A percentile compares a stretch with the other conserved stretches of the same genome.
Conservation (phyloP, 1,140 invertebrate species). For the Chrysopa pallens region DNA sequence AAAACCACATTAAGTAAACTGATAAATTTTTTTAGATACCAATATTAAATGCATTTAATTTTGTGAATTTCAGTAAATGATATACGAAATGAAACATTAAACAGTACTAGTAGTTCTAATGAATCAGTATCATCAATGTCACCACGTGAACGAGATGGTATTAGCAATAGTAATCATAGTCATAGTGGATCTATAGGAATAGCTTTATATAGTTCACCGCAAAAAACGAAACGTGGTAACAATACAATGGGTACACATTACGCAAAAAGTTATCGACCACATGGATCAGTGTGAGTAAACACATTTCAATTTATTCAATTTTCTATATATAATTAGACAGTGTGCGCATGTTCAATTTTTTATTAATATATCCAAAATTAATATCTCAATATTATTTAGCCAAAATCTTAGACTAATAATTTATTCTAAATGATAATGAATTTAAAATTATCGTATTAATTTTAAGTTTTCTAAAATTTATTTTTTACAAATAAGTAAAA, state of each 20-base stretch:
- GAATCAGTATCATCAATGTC: constrained; percentile 50
- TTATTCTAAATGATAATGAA: too few species aligned
- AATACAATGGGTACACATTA: constrained; percentile 12
- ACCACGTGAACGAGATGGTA: constrained; percentile 14
- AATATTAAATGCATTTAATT: too few species aligned
- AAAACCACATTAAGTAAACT: too few species aligned
- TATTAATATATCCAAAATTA: too few species aligned
- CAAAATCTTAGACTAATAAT: too few species aligned
- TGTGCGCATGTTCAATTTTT: too few species aligned
- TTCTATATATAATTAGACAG: background rate
- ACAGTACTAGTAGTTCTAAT: constrained; percentile 50
- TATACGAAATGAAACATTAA: constrained; percentile 5
- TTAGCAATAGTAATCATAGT: constrained; percentile 8
- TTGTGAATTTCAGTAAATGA: background rate
- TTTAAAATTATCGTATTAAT: too few species aligned
- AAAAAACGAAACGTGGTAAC: constrained; percentile 16
- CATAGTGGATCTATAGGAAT: constrained; percentile 4
- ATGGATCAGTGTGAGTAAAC: constrained; percentile 21
- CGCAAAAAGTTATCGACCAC: constrained; percentile 16
- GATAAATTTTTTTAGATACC: too few species aligned
- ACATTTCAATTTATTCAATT: constrained; percentile 2
- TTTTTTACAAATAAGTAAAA: too few species aligned
- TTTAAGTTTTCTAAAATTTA: too few species aligned
- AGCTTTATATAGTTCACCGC: constrained; percentile 7
- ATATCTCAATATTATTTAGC: too few species aligned